A percentile compares a stretch with the other conserved stretches of the same genome.
These are phyloP conservation scores for Melanerpes formicivorus DNA, from an alignment of 2,113 vertebrate species.

Conservation along the genomic window DNA sequence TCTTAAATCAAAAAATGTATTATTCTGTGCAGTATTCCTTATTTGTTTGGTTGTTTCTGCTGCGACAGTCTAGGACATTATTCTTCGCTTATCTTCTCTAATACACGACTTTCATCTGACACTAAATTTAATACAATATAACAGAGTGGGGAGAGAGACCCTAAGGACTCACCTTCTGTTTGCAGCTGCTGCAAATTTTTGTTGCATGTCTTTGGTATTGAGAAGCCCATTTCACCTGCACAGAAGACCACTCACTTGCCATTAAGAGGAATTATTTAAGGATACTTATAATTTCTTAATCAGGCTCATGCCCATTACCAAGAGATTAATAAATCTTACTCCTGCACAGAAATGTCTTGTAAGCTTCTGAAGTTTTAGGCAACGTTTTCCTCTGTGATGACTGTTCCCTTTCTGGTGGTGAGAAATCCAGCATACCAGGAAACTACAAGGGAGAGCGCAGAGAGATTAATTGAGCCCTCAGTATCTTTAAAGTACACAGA, in stretches of 20 bases:
- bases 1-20: slow-evolving; percentile 32
- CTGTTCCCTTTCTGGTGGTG: not conserved
- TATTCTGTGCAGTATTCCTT: slow-evolving; percentile 24
- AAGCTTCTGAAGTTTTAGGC: not conserved
- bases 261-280: not conserved
- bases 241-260: not conserved
- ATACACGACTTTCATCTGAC: not conserved
- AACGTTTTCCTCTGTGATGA: not conserved
- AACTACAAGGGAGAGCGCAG: not conserved
- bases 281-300: slow-evolving; percentile 1
- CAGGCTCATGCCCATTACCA: not conserved
- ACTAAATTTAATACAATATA: slow-evolving; percentile 12
- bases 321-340: not conserved
- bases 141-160: not conserved
- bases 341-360: not conserved
- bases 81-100: slow-evolving; percentile 31
- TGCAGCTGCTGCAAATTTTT: not conserved
- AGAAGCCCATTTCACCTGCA: not conserved
- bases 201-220: not conserved
- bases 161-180: not conserved
- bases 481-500: not conserved
- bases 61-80: not conserved
- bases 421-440: not conserved
- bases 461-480: not conserved
- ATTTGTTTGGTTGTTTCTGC: slow-evolving; percentile 15